Base-by-base conservation (phyloP, 2,797 vertebrate species). In the Huso huso region DNA sequence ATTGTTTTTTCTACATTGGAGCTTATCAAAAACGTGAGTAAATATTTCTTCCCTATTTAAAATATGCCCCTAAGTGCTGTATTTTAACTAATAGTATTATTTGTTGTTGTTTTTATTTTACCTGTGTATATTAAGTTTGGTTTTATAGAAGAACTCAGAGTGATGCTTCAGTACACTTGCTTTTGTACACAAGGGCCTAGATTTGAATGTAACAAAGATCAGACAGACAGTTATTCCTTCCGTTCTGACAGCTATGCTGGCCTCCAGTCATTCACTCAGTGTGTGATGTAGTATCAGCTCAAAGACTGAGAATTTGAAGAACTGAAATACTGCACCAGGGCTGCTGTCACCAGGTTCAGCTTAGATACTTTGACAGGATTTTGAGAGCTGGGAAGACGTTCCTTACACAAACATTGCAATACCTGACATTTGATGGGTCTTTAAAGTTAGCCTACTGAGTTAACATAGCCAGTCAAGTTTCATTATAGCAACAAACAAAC, bases 141-240 rank as follows among this genome's bases (percentile, higher is more conserved):
- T 37, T 37, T 37, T 37, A 37, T 37, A 37, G 37, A 37, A 37
- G 12, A 48, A 13, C 12, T 10, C 3, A 9, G 12, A 53, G 64
- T 37, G 8, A 72, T 62, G 64, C 12, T 61, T 53, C 51, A 62
- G 66, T 12, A n/a, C 61, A 64, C 63, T 66, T 70, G 49, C 48
- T 66, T 64, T 70, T 37, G 37, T 68, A 69, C 63, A 12, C 23
- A 48, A 66, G 18, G 64, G 51, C 62, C 48, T 9, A 12, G 37
- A 18, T n/a, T n/a, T 50, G 63, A 49, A 12, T 6, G 69, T 51
- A 68, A 70, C 67, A 67, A 8, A 63, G 70, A 73, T 71, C 64
- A 70, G 59, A 68, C 58, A 62, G 15, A 52, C 65, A 58, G 6
- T 6, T 69, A 10, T 66, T 62, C 65, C 68, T n/a, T n/a, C 69